These are phyloP conservation scores for Thripadectes ignobilis DNA, from an alignment of 2,797 vertebrate species.

Conservation along the genomic window DNA sequence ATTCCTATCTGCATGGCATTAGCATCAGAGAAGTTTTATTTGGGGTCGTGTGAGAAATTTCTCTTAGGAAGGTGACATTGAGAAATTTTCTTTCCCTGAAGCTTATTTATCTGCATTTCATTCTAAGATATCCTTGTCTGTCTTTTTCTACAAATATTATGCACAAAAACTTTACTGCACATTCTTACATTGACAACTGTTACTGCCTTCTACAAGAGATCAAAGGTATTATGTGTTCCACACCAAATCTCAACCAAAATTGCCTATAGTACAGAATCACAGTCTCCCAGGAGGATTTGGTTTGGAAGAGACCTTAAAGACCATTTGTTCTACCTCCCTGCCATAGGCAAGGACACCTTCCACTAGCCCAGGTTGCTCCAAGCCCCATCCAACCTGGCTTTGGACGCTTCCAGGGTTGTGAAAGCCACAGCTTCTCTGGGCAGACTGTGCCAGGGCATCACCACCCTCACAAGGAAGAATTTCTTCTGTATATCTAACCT, in stretches of 20 bases:
- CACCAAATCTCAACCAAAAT: not conserved
- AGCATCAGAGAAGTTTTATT: not conserved
- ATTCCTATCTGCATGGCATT: not conserved
- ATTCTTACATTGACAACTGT: not conserved
- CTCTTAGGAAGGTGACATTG: not conserved
- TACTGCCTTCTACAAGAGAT: not conserved
- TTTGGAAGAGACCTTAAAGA: not conserved
- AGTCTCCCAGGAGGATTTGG: not conserved
- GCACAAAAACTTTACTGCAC: not conserved
- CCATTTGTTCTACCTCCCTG: fast-evolving
- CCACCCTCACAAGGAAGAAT: not conserved
- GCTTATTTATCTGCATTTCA: not conserved
- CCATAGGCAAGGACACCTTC: not conserved
- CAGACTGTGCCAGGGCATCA: fast-evolving
- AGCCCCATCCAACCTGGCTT: fast-evolving
- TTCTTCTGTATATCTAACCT: not conserved
- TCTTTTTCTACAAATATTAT: not conserved
- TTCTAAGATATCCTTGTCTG: not conserved
- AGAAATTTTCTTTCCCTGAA: not conserved
- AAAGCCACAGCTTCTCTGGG: not conserved
- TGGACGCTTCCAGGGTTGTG: not conserved
- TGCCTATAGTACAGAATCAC: not conserved
- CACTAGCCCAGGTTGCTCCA: fast-evolving
- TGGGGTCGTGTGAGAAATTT: not conserved
- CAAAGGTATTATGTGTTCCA: not conserved